phyloP scores from a whole-genome alignment of 2,113 vertebrate genomes.

The Psephotus haematonotus region DNA sequence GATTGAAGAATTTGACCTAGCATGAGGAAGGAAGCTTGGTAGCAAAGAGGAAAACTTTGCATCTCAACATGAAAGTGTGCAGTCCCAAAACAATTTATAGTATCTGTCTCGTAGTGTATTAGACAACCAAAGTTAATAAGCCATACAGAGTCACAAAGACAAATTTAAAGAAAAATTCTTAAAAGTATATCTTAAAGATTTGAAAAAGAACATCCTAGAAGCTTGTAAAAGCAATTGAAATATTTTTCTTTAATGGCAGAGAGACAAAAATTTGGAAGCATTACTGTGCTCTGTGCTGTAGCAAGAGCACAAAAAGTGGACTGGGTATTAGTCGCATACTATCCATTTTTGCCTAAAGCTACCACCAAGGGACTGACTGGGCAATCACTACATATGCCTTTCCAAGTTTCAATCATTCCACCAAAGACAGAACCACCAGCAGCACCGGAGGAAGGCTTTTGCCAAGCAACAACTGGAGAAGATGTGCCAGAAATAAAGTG shows the following conservation, averaged over 20 bases:
- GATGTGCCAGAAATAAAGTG: background rate
- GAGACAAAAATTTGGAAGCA: background rate
- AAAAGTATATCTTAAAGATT: background rate
- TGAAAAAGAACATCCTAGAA: background rate
- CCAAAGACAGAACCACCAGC: background rate
- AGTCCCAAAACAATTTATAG: background rate
- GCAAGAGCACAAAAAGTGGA: background rate
- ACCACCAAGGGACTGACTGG: background rate
- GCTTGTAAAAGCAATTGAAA: background rate
- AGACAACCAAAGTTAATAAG: background rate
- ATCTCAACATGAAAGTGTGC: background rate
- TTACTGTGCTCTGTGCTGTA: background rate
- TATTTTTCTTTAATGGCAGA: background rate
- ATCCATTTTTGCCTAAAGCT: background rate
- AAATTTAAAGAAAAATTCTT: background rate
- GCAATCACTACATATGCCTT: background rate
- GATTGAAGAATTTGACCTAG: background rate
- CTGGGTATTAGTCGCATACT: background rate
- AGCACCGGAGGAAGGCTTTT: background rate
- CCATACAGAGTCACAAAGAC: background rate
- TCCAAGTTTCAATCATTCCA: background rate
- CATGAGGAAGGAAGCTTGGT: background rate
- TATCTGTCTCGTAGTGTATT: background rate
- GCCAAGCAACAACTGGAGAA: background rate
- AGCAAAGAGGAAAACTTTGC: background rate